These are phyloP conservation scores for Torymus auratus DNA, from an alignment of 2,888 invertebrate species.

Conservation along the genomic window DNA sequence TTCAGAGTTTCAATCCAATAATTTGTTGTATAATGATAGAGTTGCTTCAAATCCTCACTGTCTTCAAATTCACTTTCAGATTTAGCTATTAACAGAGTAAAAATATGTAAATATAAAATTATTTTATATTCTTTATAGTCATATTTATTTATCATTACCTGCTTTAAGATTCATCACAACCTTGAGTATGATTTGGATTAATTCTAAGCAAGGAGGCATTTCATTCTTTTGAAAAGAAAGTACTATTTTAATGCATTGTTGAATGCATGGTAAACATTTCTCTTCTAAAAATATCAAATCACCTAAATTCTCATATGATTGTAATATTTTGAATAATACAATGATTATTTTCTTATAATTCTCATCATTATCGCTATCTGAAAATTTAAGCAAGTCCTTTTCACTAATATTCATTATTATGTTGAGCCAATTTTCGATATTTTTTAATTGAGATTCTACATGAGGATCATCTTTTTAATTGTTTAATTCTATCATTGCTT, in stretches of 20 bases:
- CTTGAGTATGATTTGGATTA: slow-evolving; percentile 61
- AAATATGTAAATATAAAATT: not conserved
- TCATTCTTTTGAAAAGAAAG: slow-evolving; percentile 65
- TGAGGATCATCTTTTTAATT: slow-evolving; percentile 58
- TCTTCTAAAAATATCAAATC: slow-evolving; percentile 66
- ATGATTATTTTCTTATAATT: slow-evolving; percentile 62
- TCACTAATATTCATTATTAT: slow-evolving; percentile 63
- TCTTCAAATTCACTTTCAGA: slow-evolving; percentile 57
- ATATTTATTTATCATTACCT: slow-evolving; percentile 59
- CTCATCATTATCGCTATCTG: slow-evolving; percentile 43
- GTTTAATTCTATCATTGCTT: slow-evolving; percentile 66
- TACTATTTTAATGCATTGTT: slow-evolving; percentile 67
- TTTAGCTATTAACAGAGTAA: slow-evolving; percentile 36
- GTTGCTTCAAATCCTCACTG: slow-evolving; percentile 61
- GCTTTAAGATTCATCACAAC: slow-evolving; percentile 64
- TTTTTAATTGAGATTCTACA: slow-evolving; percentile 59
- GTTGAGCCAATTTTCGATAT: slow-evolving; percentile 67
- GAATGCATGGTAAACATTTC: slow-evolving; percentile 65
- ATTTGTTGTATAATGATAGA: slow-evolving; percentile 65
- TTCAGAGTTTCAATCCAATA: slow-evolving; percentile 67
- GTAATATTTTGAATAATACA: slow-evolving; percentile 64
- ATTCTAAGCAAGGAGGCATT: slow-evolving; percentile 55
- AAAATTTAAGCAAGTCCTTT: slow-evolving; percentile 57
- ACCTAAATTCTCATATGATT: slow-evolving; percentile 62
- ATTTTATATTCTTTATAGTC: not conserved